Evolutionary conservation across 2,888 invertebrate genomes (phyloP).

Genomic region (Ernsta delagoae): DNA sequence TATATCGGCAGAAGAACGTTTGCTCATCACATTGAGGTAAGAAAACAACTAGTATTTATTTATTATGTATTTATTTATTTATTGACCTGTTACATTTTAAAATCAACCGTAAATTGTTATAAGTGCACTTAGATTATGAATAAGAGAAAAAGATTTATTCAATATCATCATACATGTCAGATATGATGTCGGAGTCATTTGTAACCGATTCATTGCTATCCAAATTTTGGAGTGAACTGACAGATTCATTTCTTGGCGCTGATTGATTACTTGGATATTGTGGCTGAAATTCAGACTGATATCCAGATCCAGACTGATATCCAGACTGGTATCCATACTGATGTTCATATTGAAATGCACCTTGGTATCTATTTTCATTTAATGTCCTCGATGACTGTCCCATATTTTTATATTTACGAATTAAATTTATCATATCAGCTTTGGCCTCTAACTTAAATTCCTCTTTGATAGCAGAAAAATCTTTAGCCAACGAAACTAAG

Average conservation of each 20-base stretch:
- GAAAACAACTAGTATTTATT: constrained; percentile 33
- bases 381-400: constrained; percentile 17
- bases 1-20: constrained; percentile 34
- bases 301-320: constrained; percentile 1
- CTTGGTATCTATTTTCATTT: constrained; percentile 24
- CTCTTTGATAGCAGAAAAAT: constrained; percentile 35
- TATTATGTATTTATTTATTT: constrained; percentile 21
- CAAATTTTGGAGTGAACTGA: constrained; percentile 35
- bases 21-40: constrained; percentile 34
- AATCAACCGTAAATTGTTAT: constrained; percentile 19
- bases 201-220: constrained; percentile 39
- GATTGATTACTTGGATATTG: constrained; percentile 29
- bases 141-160: constrained; percentile 31
- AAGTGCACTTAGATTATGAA: constrained; percentile 38
- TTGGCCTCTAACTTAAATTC: constrained; percentile 36
- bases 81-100: constrained; percentile 1
- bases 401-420: constrained; percentile 32
- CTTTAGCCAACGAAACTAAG: constrained; percentile 32
- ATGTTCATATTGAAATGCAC: background rate
- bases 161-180: constrained; percentile 39
- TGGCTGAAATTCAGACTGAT: constrained; percentile 20
- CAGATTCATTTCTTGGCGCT: constrained; percentile 31
- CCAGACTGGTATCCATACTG: constrained; percentile 1
- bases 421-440: constrained; percentile 39
- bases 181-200: constrained; percentile 37